Evolutionary conservation across 92 coral and sea anemone species (phyloP), one percentile per base, ranked within the genome.

Genomic region (Montipora capitata): DNA sequence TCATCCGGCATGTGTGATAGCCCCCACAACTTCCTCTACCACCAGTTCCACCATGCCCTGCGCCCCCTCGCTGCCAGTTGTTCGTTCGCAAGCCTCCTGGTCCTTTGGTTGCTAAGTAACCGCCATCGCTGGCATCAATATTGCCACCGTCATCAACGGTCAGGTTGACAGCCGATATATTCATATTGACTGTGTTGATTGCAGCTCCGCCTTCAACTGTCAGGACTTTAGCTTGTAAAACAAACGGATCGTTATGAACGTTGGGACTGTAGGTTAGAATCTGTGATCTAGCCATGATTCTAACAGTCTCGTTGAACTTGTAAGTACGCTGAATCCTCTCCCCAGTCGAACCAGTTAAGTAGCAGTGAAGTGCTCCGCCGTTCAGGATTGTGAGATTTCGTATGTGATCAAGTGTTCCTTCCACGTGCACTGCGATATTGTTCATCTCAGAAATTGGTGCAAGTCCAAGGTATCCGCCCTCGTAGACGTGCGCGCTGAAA

Each of bases 11-110:
- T 7, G 98, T 96, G 4, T 81, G 92, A 67, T 90, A 95, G 4
- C 91, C 79, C 15, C 92, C 95, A 45, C 98, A 87, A 44, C 91
- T 91, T 10, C 97, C 97, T 75, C 98, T 76, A 3, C 99, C 99
- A 16, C 99, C 99, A 2, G 94, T 94, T 41, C 98, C 98, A 15
- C 98, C 98, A 87, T 97, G 98, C 0, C 99, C 99, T 10, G 99
- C 99, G 45, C 99, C 99, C 59, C 96, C 94, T 51, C 94, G 95
- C 62, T 76, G 92, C 98, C 98, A 93, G 59, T 93, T 92, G 43
- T 82, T 76, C 7, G 99, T 96, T 16, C 76, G 70, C 17, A 97
- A 82, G 38, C 89, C 82, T 51, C 98, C 98, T n/a, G 99, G 98
- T 11, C 99, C 99, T 68, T 65, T 82, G 80, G 81, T 90, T 61